A percentile compares a stretch with the other conserved stretches of the same genome.
Conservation (phyloP, 35 echinoderm and acorn worm genomes). For the Nesometra sesokonis region DNA sequence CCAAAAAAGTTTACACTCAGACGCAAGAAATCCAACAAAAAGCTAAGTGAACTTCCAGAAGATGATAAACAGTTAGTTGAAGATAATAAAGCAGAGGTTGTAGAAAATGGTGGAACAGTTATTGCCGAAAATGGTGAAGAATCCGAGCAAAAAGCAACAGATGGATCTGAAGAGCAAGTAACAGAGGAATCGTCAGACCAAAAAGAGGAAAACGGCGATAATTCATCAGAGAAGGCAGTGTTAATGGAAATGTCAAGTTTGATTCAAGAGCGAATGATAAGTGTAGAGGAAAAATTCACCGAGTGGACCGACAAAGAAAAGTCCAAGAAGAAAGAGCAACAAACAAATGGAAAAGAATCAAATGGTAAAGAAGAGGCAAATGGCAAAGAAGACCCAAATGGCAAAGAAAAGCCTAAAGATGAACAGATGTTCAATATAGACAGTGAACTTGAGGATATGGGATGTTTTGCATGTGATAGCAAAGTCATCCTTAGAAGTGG, state of each 20-base stretch:
- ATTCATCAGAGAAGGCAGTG: neutral
- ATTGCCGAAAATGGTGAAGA: neutral
- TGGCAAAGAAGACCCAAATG: no score
- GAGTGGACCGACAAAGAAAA: neutral
- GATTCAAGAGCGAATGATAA: neutral
- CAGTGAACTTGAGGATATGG: neutral
- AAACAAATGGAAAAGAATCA: no score
- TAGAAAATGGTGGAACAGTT: neutral
- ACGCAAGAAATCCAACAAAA: neutral
- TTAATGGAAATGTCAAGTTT: neutral
- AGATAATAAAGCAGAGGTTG: neutral
- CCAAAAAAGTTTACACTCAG: neutral
- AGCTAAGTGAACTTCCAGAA: neutral
- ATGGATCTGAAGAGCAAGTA: neutral
- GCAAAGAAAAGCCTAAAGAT: neutral
- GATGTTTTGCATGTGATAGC: neutral
- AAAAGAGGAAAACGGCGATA: neutral
- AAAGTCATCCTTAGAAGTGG: neutral
- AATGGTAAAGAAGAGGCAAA: no score
- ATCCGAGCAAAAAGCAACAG: neutral
- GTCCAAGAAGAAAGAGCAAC: neutral
- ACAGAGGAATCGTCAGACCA: neutral
- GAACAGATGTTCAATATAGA: neutral
- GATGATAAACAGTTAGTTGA: neutral
- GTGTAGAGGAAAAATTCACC: neutral